phyloP scores from a whole-genome alignment of 2,797 vertebrate genomes.

The Sternarchorhynchus goeldii region DNA sequence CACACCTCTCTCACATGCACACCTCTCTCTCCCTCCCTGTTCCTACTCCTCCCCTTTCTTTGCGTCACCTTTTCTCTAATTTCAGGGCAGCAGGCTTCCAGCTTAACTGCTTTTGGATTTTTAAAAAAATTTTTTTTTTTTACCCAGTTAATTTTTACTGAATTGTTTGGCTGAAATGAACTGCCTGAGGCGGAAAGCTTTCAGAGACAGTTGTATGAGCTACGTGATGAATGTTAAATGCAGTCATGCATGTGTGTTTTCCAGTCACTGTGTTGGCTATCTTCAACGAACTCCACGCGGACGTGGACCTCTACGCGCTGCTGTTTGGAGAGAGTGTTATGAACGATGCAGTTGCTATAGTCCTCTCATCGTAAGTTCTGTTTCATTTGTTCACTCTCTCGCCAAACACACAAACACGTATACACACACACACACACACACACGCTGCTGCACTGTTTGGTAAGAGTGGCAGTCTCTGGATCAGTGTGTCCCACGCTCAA shows the following conservation, averaged over 20 bases:
- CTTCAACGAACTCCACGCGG: constrained; percentile 95
- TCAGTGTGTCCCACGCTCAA: neutral
- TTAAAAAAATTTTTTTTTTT: no score
- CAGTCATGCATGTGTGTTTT: constrained; percentile 14
- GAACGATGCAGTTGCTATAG: constrained; percentile 96
- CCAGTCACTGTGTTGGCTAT: constrained; percentile 96
- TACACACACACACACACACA: neutral
- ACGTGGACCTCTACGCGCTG: constrained; percentile 96
- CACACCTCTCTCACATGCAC: neutral
- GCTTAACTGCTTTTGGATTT: no score
- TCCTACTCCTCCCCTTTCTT: neutral
- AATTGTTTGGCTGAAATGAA: no score
- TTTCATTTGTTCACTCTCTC: constrained; percentile 13
- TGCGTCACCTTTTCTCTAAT: no score
- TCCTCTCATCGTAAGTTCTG: constrained; percentile 58
- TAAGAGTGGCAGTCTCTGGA: neutral
- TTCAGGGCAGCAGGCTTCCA: no score
- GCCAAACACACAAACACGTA: neutral
- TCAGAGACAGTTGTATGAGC: neutral
- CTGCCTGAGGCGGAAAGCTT: no score
- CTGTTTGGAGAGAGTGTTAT: constrained; percentile 97
- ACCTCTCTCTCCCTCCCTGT: neutral
- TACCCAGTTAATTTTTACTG: no score
- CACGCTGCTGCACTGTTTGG: neutral
- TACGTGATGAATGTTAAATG: neutral